Base-by-base conservation (phyloP, 2,797 vertebrate species). In the Podarcis siculus region DNA sequence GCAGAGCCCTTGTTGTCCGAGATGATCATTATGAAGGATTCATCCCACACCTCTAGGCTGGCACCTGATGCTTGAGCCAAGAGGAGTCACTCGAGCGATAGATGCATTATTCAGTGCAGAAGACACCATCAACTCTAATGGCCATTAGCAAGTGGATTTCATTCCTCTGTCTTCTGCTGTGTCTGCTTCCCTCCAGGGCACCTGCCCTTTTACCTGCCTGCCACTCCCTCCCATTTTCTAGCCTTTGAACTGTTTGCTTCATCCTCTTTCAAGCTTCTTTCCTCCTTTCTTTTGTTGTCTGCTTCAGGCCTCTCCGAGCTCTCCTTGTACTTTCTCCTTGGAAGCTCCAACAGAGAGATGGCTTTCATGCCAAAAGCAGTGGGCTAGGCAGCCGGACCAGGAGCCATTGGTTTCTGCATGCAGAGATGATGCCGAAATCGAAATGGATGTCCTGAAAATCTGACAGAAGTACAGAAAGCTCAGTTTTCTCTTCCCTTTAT, bases 321-420 rank as follows among this genome's bases (percentile, higher is more conserved):
- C 69, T 93, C 91, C 89, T 94, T 61, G 85, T 58, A 86, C 95
- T 89, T 92, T 64, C 78, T 93, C 67, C 81, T 83, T 25, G 78
- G 67, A 81, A 87, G 71, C 30, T 94, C 91, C 82, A 80, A 92
- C 76, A 21, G 61, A 90, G 91, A 83, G 69, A 42, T 86, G 78
- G n/a, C 92, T 96, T 96, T 96, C 86, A 94, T 92, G 87, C 9
- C 86, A 89, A 93, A 81, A 95, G 91, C 13, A 88, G 87, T 87
- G 87, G 85, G 87, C 86, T 82, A 83, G 94, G 90, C 91, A 89
- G 67, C 89, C 61, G 72, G 90, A 90, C 92, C 88, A 93, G 93
- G 88, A 92, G 93, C 89, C 82, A 91, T 81, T 61, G 76, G 71
- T 64, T 95, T 71, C 91, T 94, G 88, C 93, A 95, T 90, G 93